Conservation (phyloP, 2,113 vertebrate species). For the Sinosuthora webbiana region DNA sequence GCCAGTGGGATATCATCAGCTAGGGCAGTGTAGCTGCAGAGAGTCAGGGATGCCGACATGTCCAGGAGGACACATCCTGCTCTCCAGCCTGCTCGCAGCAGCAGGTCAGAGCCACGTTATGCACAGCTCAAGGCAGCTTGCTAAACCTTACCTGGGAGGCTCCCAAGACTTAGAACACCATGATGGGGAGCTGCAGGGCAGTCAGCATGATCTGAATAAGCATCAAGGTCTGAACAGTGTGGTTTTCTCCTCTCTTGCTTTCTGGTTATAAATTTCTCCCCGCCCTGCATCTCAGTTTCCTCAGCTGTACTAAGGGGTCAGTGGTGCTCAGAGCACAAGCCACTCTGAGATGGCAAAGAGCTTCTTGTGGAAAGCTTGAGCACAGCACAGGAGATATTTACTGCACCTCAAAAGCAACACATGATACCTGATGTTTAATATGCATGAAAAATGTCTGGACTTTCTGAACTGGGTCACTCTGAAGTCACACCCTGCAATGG, state of each 20-base stretch:
- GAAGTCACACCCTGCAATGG: neutral
- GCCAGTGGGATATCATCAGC: neutral
- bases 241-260: neutral
- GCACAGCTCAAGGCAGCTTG: neutral
- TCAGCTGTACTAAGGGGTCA: neutral
- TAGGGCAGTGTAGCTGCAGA: neutral
- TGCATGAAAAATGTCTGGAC: neutral
- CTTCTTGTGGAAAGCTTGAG: neutral
- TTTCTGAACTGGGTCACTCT: neutral
- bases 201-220: neutral
- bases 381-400: neutral
- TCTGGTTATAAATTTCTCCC: neutral
- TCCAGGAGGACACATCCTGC: neutral
- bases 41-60: neutral
- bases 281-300: neutral
- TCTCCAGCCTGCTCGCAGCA: neutral
- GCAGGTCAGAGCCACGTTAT: neutral
- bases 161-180: neutral
- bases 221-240: neutral
- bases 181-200: neutral
- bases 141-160: neutral
- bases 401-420: neutral
- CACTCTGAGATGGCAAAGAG: accelerated
- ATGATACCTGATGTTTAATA: neutral
- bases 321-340: neutral